Conservation (phyloP, 1,140 invertebrate species). For the Hylaeus anthracinus region DNA sequence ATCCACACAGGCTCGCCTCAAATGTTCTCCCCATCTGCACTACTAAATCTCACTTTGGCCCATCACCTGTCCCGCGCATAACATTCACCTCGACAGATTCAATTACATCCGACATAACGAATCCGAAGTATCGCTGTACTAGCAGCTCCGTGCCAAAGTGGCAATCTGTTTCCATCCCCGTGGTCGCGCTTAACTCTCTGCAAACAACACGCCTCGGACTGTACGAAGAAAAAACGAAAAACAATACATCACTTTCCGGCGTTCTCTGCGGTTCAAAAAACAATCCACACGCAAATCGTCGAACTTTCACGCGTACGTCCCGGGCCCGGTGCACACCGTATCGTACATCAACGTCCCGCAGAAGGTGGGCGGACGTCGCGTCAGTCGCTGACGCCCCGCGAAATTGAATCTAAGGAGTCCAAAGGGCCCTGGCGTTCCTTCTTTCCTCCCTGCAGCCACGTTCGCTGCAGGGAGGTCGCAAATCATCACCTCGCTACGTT, state of each 20-base stretch:
- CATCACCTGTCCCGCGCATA: too few species aligned
- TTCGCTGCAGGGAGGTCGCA: conserved; percentile 75
- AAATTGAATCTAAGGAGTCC: conserved; percentile 80
- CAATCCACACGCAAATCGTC: conserved; percentile 34
- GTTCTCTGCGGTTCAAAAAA: conserved; percentile 19
- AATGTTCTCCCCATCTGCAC: too few species aligned
- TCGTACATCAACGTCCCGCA: conserved; percentile 77
- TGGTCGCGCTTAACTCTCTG: neutral
- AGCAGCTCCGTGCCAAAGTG: neutral
- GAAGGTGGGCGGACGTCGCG: conserved; percentile 78
- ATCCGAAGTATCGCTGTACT: too few species aligned
- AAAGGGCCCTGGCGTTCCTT: conserved; percentile 27
- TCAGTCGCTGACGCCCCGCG: conserved; percentile 77
- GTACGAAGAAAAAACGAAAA: conserved; percentile 3
- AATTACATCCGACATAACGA: neutral
- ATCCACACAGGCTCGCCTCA: too few species aligned
- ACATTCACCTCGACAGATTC: neutral
- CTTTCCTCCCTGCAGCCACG: conserved; percentile 58
- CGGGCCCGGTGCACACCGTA: conserved; percentile 56
- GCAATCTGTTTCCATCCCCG: neutral
- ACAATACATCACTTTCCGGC: conserved; percentile 1
- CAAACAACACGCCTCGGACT: neutral
- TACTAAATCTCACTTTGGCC: too few species aligned
- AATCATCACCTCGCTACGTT: conserved; percentile 79
- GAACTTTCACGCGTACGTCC: conserved; percentile 49